Conservation (phyloP, 2,797 vertebrate genomes). For the Cygnus olor region DNA sequence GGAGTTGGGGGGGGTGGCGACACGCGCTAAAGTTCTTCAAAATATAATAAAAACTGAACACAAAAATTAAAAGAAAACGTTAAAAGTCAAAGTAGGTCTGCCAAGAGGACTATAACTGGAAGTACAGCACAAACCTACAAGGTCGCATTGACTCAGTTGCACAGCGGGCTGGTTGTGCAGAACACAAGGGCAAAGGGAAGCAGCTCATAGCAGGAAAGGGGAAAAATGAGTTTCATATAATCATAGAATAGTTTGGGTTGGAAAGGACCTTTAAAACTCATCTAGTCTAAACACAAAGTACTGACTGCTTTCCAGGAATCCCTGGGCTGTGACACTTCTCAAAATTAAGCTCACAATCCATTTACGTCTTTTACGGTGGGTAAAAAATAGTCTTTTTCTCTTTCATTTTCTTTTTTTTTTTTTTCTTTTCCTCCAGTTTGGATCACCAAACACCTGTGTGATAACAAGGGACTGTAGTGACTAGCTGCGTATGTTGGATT, state of each 20-base stretch:
- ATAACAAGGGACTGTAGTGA: not conserved
- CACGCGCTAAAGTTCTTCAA: not conserved
- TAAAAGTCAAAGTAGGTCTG: not conserved
- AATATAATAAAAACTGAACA: rapidly evolving
- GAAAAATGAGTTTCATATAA: not conserved
- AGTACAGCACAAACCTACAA: not conserved
- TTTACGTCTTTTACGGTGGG: not conserved
- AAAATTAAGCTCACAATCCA: not conserved
- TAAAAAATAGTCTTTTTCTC: not conserved
- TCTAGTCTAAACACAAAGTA: not conserved
- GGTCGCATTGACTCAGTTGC: not conserved
- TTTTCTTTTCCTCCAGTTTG: not conserved
- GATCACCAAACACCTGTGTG: not conserved
- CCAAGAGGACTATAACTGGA: not conserved
- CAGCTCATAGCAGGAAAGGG: not conserved
- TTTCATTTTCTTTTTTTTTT: too few species aligned
- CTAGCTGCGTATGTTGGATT: not conserved
- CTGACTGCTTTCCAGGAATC: not conserved
- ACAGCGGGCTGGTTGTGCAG: not conserved
- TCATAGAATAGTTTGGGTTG: not conserved
- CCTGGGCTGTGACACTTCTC: not conserved
- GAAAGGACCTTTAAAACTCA: not conserved
- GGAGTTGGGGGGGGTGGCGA: not conserved
- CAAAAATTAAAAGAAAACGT: not conserved
- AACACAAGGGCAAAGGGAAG: not conserved